Percentiles rank a stretch among this genome's conserved stretches.
Evolutionary conservation across 2,797 vertebrate genomes (phyloP).

Genomic region (Mormyrus hasselquistii): DNA sequence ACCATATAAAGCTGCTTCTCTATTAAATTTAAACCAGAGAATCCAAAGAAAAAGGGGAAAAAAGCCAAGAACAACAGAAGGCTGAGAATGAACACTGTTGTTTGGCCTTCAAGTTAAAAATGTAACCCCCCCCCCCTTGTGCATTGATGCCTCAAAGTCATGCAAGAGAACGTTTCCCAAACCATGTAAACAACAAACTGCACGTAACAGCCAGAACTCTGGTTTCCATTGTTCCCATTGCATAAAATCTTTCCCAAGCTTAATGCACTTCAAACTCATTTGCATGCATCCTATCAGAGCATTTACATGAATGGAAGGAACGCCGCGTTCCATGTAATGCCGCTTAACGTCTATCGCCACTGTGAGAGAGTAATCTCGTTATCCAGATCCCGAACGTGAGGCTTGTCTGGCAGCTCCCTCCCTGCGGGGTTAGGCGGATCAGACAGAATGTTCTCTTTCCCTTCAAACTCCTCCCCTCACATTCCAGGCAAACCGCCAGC

Average conservation of each 20-base stretch:
- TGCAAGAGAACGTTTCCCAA: background rate
- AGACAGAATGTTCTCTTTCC: background rate
- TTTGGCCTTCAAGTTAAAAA: background rate
- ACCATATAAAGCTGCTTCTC: background rate
- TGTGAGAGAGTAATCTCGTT: background rate
- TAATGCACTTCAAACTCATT: background rate
- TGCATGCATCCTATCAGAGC: background rate
- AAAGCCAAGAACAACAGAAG: background rate
- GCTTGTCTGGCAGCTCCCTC: background rate
- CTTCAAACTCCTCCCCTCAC: background rate
- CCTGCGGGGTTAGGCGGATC: background rate
- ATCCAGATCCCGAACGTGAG: background rate
- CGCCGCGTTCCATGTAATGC: background rate
- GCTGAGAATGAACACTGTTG: background rate
- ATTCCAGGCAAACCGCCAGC: background rate
- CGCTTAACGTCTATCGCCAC: background rate
- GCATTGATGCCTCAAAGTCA: background rate
- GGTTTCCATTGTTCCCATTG: background rate
- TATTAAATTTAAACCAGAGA: background rate
- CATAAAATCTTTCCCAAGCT: background rate
- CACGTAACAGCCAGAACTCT: background rate
- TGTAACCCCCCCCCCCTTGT: background rate
- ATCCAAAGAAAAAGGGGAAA: background rate
- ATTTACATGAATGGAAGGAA: constrained; percentile 1
- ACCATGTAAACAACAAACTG: background rate